Conservation (phyloP, 2,113 vertebrate genomes). For the Tenrec ecaudatus region DNA sequence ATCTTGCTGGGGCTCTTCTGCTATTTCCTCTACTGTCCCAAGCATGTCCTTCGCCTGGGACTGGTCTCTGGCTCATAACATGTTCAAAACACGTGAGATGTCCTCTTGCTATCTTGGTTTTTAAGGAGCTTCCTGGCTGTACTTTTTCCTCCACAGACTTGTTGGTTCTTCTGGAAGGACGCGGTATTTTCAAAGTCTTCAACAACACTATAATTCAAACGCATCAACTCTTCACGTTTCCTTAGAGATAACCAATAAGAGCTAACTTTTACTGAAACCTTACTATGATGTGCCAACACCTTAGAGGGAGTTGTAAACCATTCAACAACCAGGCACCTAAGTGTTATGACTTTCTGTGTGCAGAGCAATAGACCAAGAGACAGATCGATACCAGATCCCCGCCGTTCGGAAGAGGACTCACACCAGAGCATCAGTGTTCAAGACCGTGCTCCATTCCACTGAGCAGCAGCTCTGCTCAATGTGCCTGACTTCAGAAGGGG, state of each 20-base stretch:
- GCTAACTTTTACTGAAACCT: background rate
- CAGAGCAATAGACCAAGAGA: background rate
- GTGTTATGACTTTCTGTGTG: background rate
- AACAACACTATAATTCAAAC: too few species aligned
- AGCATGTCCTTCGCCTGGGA: too few species aligned
- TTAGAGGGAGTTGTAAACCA: background rate
- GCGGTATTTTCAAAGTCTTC: too few species aligned
- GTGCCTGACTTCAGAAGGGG: background rate
- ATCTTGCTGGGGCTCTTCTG: too few species aligned
- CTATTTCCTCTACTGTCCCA: too few species aligned
- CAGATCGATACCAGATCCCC: background rate
- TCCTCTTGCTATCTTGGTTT: too few species aligned
- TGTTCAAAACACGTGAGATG: too few species aligned
- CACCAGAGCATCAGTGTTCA: background rate
- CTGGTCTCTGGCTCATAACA: too few species aligned
- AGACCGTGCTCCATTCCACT: background rate
- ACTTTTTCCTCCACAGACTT: too few species aligned
- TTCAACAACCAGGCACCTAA: background rate
- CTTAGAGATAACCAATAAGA: background rate
- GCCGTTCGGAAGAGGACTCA: background rate
- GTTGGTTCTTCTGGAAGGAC: too few species aligned
- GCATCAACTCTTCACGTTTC: too few species aligned
- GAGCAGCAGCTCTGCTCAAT: background rate
- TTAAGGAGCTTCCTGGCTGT: too few species aligned
- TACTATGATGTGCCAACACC: background rate